A percentile compares a stretch with the other conserved stretches of the same genome.
These are phyloP conservation scores for Hololepta plana DNA, from an alignment of 2,888 invertebrate species.

Conservation along the genomic window DNA sequence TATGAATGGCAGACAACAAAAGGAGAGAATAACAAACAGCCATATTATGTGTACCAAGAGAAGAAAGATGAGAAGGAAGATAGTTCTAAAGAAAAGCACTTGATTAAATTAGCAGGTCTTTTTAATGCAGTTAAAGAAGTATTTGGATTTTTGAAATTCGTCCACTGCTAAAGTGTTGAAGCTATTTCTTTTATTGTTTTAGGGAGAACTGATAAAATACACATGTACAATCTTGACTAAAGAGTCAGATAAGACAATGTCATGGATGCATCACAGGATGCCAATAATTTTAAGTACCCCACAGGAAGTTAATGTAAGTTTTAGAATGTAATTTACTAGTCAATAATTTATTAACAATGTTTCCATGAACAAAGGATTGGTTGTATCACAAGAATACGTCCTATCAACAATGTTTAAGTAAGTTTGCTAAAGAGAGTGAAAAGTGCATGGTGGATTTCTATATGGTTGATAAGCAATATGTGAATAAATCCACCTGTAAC, in stretches of 20 bases:
- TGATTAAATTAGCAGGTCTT: conserved; percentile 60
- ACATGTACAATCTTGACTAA: conserved; percentile 60
- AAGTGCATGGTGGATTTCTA: conserved; percentile 12
- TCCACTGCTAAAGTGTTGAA: not conserved
- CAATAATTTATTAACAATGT: no score
- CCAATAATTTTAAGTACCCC: conserved; percentile 59
- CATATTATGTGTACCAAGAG: conserved; percentile 48
- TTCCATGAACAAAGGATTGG: conserved; percentile 58
- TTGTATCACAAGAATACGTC: conserved; percentile 37
- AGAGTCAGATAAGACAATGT: conserved; percentile 45
- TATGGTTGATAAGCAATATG: conserved; percentile 11
- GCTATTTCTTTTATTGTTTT: conserved; percentile 3
- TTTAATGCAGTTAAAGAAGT: conserved; percentile 34
- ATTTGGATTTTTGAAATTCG: not conserved
- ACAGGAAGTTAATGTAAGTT: conserved; percentile 39
- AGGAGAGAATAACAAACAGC: conserved; percentile 42
- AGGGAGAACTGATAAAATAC: conserved; percentile 10
- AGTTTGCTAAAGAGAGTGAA: conserved; percentile 23
- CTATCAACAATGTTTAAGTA: conserved; percentile 31
- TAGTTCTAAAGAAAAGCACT: conserved; percentile 41
- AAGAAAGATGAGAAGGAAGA: conserved; percentile 27
- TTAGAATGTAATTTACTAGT: no score
- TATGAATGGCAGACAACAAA: conserved; percentile 64
- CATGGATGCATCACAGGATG: conserved; percentile 64
- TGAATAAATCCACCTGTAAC: conserved; percentile 11